phyloP scores from a whole-genome alignment of 2,888 invertebrate species.

The Salticus scenicus region DNA sequence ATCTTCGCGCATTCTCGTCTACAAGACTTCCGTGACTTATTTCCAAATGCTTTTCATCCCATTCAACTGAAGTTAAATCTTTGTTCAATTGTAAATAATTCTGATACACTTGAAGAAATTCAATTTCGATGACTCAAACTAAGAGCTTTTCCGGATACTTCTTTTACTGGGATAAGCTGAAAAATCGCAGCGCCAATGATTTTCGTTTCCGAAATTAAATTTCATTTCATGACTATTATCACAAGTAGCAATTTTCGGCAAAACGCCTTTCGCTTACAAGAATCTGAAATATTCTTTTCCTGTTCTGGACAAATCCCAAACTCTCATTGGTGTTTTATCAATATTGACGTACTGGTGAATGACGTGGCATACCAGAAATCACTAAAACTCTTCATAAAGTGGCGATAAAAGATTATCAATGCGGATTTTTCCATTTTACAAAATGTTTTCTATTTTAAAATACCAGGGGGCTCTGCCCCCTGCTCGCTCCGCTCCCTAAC shows the following conservation, averaged over 20 bases:
- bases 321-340: neutral
- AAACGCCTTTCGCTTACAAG: slow-evolving; percentile 3
- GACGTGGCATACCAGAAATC: too few relatives aligned
- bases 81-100: neutral
- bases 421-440: too few relatives aligned
- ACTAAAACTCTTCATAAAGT: too few relatives aligned
- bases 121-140: neutral
- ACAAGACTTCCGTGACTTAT: too few relatives aligned
- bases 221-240: slow-evolving; percentile 25
- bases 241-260: slow-evolving; percentile 16
- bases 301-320: slow-evolving; percentile 1
- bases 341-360: too few relatives aligned
- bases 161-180: neutral
- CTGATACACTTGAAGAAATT: neutral
- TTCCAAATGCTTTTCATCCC: neutral
- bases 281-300: slow-evolving; percentile 7
- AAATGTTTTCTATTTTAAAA: too few relatives aligned
- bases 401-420: too few relatives aligned
- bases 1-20: neutral
- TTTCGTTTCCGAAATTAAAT: neutral
- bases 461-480: too few relatives aligned
- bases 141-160: neutral
- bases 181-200: slow-evolving; percentile 22
- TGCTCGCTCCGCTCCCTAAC: too few relatives aligned
- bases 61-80: neutral